Evolutionary conservation across 2,113 vertebrate species (phyloP).

Genomic region (Corythornis madagascariensis): DNA sequence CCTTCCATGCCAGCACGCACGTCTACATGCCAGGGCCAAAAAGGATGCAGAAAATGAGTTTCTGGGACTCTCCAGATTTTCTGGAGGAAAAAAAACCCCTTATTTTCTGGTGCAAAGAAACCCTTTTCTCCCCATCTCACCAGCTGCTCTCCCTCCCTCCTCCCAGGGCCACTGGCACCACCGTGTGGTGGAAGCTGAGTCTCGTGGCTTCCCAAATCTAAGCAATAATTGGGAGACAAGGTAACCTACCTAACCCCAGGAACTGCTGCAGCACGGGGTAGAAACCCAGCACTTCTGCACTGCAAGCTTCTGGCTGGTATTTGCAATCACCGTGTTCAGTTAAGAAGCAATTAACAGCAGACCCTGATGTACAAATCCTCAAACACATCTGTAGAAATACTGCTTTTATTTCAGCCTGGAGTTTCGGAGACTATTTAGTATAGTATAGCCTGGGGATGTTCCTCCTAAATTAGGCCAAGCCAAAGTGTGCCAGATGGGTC

Average conservation of each 20-base stretch:
- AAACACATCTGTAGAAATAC: rapidly evolving
- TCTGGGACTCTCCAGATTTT: not conserved
- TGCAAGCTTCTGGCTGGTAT: not conserved
- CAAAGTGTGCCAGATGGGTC: not conserved
- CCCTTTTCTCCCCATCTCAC: not conserved
- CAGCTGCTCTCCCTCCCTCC: not conserved
- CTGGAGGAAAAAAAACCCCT: too few relatives aligned
- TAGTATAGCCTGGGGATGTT: rapidly evolving
- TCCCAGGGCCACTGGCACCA: conserved; percentile 44
- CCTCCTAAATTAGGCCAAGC: not conserved
- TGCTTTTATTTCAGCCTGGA: not conserved
- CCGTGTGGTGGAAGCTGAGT: conserved; percentile 4
- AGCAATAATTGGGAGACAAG: rapidly evolving
- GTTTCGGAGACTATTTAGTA: not conserved
- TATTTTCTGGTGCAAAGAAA: too few relatives aligned
- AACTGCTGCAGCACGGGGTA: not conserved
- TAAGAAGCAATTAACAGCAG: not conserved
- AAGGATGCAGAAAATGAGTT: not conserved
- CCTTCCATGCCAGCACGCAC: rapidly evolving
- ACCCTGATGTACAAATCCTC: not conserved
- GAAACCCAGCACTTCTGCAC: not conserved
- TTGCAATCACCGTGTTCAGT: not conserved
- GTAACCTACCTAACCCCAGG: not conserved
- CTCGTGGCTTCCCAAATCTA: too few relatives aligned
- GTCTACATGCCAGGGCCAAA: not conserved